These are phyloP conservation scores for Lycocorax pyrrhopterus DNA, from an alignment of 2,113 vertebrate species.

Conservation along the genomic window DNA sequence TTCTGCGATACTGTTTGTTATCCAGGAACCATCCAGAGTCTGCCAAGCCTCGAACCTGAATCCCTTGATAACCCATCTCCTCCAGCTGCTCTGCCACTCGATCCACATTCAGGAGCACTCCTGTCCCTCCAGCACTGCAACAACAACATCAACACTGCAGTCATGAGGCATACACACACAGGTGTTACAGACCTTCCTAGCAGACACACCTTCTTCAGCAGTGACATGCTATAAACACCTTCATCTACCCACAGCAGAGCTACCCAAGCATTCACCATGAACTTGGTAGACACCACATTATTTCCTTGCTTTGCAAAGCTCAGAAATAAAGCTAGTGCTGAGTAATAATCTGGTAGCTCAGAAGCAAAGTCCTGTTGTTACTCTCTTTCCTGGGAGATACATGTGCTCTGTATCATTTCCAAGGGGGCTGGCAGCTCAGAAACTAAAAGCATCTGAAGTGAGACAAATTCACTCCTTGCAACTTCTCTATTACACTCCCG, in stretches of 20 bases:
- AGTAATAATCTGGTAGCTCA: not conserved
- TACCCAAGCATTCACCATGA: not conserved
- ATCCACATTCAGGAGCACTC: conserved; percentile 95
- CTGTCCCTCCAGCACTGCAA: conserved; percentile 90
- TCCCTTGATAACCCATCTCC: conserved; percentile 81
- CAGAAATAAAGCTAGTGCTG: not conserved
- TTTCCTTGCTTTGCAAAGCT: not conserved
- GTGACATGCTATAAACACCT: not conserved
- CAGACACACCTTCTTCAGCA: not conserved
- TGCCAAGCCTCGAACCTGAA: conserved; percentile 92
- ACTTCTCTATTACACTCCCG: not conserved
- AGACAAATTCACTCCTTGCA: not conserved
- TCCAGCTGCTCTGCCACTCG: conserved; percentile 88
- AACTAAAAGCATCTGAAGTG: not conserved
- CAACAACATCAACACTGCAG: not conserved
- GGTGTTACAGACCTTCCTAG: not conserved
- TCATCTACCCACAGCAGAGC: not conserved
- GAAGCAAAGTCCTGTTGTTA: not conserved
- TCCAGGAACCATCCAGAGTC: conserved; percentile 98
- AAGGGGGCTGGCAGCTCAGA: not conserved
- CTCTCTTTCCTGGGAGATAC: not conserved
- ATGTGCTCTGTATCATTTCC: not conserved
- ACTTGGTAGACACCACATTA: not conserved
- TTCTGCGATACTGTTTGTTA: conserved; percentile 91
- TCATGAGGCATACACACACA: accelerated